Evolutionary conservation across 2,797 vertebrate genomes (phyloP).

Genomic region (Protonibea diacanthus): DNA sequence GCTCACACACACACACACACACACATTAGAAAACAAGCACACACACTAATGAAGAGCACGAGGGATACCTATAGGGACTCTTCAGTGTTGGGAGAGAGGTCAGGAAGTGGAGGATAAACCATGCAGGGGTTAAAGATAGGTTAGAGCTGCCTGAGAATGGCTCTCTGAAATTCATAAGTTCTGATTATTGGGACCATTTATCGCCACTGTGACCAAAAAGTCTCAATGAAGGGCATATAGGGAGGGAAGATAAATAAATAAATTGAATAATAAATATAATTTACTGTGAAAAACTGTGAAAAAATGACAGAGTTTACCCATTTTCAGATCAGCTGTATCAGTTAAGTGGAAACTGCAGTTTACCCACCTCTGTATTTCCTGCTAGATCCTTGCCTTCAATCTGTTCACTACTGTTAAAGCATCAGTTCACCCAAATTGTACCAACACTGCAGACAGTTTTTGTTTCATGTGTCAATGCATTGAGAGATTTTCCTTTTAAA

Average conservation of each 20-base stretch:
- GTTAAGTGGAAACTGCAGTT: no score
- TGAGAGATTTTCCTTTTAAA: conserved; percentile 1
- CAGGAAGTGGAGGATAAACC: conserved; percentile 12
- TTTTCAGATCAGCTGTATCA: no score
- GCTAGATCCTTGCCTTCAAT: not conserved
- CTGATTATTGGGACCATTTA: conserved; percentile 19
- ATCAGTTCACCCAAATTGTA: not conserved
- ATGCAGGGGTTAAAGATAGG: conserved; percentile 36
- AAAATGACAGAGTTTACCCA: no score
- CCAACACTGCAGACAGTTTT: not conserved
- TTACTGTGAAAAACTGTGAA: no score
- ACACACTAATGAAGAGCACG: conserved; percentile 65
- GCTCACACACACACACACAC: conserved; percentile 12
- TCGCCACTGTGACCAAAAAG: not conserved
- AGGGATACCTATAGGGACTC: conserved; percentile 42
- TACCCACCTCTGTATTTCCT: no score
- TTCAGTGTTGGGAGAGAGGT: conserved; percentile 24
- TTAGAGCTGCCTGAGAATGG: not conserved
- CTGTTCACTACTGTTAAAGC: conserved; percentile 6
- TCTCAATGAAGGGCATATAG: not conserved
- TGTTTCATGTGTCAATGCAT: not conserved
- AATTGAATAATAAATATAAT: no score
- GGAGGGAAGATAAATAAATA: no score
- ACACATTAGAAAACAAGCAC: conserved; percentile 33
- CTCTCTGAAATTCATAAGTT: conserved; percentile 15